Evolutionary conservation across 2,797 vertebrate genomes (phyloP).

Genomic region (Sebastes diploproa): DNA sequence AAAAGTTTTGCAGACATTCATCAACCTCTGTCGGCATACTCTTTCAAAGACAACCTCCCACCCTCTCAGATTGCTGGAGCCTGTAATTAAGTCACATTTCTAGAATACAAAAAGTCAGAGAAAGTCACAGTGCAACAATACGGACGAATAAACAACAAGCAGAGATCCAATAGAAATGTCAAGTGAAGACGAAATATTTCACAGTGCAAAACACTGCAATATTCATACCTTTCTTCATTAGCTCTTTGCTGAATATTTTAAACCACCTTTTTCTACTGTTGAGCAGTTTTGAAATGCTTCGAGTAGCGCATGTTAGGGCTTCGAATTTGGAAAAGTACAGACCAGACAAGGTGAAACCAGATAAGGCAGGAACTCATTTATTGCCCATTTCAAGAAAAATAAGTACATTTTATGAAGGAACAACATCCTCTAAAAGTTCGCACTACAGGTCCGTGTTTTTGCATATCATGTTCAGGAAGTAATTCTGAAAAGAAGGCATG

Average conservation of each 20-base stretch:
- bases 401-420: neutral
- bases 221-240: neutral
- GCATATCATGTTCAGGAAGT: neutral
- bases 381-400: neutral
- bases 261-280: neutral
- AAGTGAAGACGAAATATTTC: neutral
- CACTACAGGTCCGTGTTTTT: neutral
- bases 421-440: neutral
- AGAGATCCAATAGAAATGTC: neutral
- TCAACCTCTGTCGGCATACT: neutral
- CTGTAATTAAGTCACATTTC: slow-evolving; percentile 13
- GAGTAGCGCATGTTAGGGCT: neutral
- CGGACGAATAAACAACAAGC: neutral
- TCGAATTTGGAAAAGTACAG: neutral
- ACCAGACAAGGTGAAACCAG: neutral
- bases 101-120: neutral
- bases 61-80: neutral
- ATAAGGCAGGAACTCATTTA: neutral
- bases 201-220: neutral
- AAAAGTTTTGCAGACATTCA: neutral
- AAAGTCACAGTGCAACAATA: neutral
- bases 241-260: neutral
- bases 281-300: neutral
- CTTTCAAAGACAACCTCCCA: neutral
- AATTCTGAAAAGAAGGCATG: neutral